Evolutionary conservation across 2,888 invertebrate genomes (phyloP).

Genomic region (Ennomos fuscantarius): DNA sequence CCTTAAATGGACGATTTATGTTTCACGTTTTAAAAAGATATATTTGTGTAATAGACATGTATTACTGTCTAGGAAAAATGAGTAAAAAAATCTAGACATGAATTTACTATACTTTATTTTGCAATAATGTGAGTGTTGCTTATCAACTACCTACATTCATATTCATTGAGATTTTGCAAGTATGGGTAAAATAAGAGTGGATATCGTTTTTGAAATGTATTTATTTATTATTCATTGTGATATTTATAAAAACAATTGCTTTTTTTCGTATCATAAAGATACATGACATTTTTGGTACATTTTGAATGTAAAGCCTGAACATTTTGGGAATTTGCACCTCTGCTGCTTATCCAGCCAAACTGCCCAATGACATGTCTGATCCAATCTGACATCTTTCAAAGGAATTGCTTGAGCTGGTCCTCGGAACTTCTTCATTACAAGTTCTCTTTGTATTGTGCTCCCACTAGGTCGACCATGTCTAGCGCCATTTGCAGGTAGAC

Average conservation of each 20-base stretch:
- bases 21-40: conserved; percentile 42
- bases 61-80: conserved; percentile 45
- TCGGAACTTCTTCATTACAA: conserved; percentile 48
- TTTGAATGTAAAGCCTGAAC: conserved; percentile 47
- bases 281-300: conserved; percentile 52
- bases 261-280: conserved; percentile 51
- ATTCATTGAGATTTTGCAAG: conserved; percentile 44
- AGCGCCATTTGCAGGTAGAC: conserved; percentile 47
- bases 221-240: conserved; percentile 44
- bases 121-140: conserved; percentile 45
- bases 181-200: conserved; percentile 49
- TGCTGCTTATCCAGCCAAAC: conserved; percentile 40
- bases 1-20: conserved; percentile 41
- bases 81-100: conserved; percentile 45
- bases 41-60: conserved; percentile 40
- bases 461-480: conserved; percentile 49
- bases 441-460: conserved; percentile 45
- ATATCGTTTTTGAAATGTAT: too few relatives aligned
- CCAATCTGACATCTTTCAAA: conserved; percentile 39
- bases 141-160: conserved; percentile 49
- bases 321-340: conserved; percentile 43
- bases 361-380: conserved; percentile 40
- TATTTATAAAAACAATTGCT: conserved; percentile 52
- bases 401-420: conserved; percentile 48
- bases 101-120: conserved; percentile 38